Evolutionary conservation across 2,888 invertebrate genomes (phyloP).

Genomic region (Ectemnius continuus): DNA sequence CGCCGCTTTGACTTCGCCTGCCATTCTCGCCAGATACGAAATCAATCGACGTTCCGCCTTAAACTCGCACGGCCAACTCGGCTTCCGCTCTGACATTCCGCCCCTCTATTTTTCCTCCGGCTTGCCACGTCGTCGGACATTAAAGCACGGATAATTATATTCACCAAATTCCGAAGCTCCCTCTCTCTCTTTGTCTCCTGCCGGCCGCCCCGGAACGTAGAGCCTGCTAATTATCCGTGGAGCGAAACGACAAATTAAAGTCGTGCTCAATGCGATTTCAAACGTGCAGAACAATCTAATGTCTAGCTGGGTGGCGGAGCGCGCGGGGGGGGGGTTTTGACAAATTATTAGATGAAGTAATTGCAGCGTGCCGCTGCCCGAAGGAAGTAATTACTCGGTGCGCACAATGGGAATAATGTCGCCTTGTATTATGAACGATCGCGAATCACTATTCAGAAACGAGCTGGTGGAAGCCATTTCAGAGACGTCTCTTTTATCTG

Average conservation of each 20-base stretch:
- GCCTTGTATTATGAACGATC: slow-evolving; percentile 34
- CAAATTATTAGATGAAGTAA: slow-evolving; percentile 41
- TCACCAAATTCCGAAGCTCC: slow-evolving; percentile 35
- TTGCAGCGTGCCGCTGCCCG: slow-evolving; percentile 26
- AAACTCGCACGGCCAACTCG: slow-evolving; percentile 10
- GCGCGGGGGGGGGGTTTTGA: slow-evolving; percentile 1
- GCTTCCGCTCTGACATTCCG: neutral
- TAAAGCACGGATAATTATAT: slow-evolving; percentile 48
- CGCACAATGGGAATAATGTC: slow-evolving; percentile 23
- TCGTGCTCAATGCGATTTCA: slow-evolving; percentile 36
- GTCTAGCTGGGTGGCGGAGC: slow-evolving; percentile 4
- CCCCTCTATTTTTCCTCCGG: neutral
- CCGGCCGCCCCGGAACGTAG: slow-evolving; percentile 55
- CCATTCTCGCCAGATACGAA: slow-evolving; percentile 27
- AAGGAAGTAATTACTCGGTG: slow-evolving; percentile 34
- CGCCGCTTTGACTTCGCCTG: slow-evolving; percentile 28
- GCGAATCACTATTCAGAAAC: slow-evolving; percentile 14
- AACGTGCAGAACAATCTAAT: slow-evolving; percentile 33
- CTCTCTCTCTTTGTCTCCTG: neutral
- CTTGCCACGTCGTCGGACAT: slow-evolving; percentile 30
- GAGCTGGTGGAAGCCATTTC: slow-evolving; percentile 17
- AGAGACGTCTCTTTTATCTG: slow-evolving; percentile 28
- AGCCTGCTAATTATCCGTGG: slow-evolving; percentile 58
- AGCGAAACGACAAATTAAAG: slow-evolving; percentile 55
- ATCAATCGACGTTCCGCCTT: slow-evolving; percentile 12